Base-by-base conservation (phyloP, 2,888 invertebrate genomes). In the Phaonia tiefii region DNA sequence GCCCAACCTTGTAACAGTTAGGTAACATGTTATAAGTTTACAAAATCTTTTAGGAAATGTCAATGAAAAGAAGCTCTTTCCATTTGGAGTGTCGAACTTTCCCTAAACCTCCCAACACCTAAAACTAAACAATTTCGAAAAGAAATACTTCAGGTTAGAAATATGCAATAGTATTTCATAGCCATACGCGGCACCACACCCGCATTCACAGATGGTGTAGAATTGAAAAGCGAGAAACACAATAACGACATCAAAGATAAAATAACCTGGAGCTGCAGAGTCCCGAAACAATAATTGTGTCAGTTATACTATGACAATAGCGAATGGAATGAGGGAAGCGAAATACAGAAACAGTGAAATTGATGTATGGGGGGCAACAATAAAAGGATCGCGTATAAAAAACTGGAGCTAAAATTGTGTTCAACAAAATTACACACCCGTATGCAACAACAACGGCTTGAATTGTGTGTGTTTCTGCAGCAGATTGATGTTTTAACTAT, bases 401-500 rank as follows among this genome's bases (percentile, higher is more conserved):
- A 31, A 31, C 8, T n/a, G n/a, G 51, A 22, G 25, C 22, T 31
- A 54, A 44, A 22, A 54, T 25, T 13, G 54, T 25, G 54, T 11
- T 4, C 54, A 22, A 22, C 25, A 13, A 13, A 54, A 54, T 4
- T 22, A 54, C 22, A 54, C 13, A 54, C 20, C 10, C n/a, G n/a
- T n/a, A 17, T 54, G 54, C 25, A 13, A 5, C 46, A 4, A 8
- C 46, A 15, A 17, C 15, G 17, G 15, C 3, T 15, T 11, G 22
- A 25, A 25, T 11, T 22, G 10, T 4, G 2, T 5, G 25, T 25
- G 25, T 10, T 22, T 0, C 54, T 17, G 54, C 54, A 54, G 25
- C 54, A 54, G 25, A 54, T n/a, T 54, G 25, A 54, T 54, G 54
- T 22, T 54, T 54, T 22, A 54, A 15, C 20, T 10, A 20, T 22